Conservation (phyloP, 1,140 invertebrate species). For the Drosophila parvula region DNA sequence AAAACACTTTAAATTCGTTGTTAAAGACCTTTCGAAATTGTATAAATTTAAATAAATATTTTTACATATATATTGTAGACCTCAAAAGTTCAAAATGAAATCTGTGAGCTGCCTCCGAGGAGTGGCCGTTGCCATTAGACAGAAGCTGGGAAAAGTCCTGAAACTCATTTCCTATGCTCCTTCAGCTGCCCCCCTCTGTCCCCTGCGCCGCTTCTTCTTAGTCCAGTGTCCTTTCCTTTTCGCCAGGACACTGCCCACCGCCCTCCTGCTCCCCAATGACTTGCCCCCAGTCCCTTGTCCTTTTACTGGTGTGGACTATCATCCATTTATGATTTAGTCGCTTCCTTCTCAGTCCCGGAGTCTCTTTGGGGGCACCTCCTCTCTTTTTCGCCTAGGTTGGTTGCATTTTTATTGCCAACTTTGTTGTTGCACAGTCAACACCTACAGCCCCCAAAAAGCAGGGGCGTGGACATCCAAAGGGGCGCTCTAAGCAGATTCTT, state of each 20-base stretch:
- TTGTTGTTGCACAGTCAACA: constrained; percentile 49
- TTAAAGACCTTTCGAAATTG: constrained; percentile 14
- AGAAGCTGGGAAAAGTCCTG: constrained; percentile 51
- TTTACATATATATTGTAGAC: constrained; percentile 13
- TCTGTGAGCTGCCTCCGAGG: constrained; percentile 35
- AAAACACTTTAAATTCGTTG: background rate
- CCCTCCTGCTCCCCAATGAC: constrained; percentile 1
- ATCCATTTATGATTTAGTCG: constrained; percentile 72
- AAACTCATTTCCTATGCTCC: constrained; percentile 54
- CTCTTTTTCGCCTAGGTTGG: constrained; percentile 22
- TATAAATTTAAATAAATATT: constrained; percentile 23
- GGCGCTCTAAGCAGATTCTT: background rate
- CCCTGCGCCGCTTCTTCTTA: too few relatives aligned
- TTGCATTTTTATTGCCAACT: constrained; percentile 53
- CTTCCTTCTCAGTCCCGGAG: constrained; percentile 32
- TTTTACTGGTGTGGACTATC: constrained; percentile 23
- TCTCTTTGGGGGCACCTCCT: constrained; percentile 3
- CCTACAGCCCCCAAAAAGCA: constrained; percentile 6
- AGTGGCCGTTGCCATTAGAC: constrained; percentile 40
- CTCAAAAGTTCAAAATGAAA: constrained; percentile 50
- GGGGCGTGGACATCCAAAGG: background rate
- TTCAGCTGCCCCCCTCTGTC: constrained; percentile 9
- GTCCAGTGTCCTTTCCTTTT: constrained; percentile 10
- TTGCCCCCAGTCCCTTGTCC: background rate
- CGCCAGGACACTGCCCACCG: constrained; percentile 15